Conservation (phyloP, 2,797 vertebrate genomes). For the Melanogrammus aeglefinus region DNA sequence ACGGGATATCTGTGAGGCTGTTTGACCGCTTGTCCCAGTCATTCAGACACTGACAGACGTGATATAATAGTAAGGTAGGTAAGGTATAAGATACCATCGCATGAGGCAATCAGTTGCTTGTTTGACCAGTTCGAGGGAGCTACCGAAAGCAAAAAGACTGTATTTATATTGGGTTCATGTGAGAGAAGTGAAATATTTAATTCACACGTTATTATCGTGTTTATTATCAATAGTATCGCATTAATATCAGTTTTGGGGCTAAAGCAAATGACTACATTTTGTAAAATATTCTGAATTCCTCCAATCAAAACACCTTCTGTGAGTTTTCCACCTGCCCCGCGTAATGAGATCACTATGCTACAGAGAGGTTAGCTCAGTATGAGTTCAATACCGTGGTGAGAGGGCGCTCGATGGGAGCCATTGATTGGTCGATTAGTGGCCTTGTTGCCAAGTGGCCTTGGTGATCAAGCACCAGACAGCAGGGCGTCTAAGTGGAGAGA, state of each 20-base stretch:
- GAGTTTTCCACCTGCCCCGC: neutral
- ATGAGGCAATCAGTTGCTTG: slow-evolving; percentile 18
- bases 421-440: slow-evolving; percentile 49
- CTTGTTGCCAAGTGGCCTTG: slow-evolving; percentile 5
- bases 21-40: slow-evolving; percentile 32
- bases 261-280: neutral
- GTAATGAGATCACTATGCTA: neutral
- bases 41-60: slow-evolving; percentile 30
- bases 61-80: neutral
- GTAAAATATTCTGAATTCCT: neutral
- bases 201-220: neutral
- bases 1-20: slow-evolving; percentile 30
- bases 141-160: slow-evolving; percentile 10
- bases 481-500: slow-evolving; percentile 64
- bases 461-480: slow-evolving; percentile 73
- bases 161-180: neutral
- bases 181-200: neutral
- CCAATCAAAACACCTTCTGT: neutral
- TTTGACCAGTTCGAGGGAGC: slow-evolving; percentile 49
- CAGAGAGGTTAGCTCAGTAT: neutral
- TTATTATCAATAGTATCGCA: neutral
- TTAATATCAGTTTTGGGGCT: neutral
- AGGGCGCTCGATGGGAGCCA: slow-evolving; percentile 54
- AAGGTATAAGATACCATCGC: neutral
- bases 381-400: slow-evolving; percentile 32